These are phyloP conservation scores for Callyntrura guangdongensis DNA, from an alignment of 2,888 invertebrate genomes.

Conservation along the genomic window DNA sequence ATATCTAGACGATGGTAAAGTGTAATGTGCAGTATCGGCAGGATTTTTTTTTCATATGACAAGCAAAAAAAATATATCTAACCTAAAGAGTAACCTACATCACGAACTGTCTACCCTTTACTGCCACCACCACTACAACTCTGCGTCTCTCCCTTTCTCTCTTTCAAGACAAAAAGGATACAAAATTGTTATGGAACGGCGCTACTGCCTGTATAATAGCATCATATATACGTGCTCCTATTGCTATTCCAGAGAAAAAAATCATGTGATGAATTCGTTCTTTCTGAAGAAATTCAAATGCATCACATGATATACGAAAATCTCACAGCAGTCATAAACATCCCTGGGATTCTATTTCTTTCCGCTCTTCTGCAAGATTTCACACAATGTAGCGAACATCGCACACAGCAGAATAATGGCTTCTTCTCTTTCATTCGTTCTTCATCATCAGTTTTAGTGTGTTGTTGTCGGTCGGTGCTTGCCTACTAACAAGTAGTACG, in stretches of 20 bases:
- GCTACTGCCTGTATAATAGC: neutral
- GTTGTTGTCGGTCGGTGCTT: neutral
- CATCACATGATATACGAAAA: neutral
- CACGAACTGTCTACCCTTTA: neutral
- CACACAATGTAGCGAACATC: constrained; percentile 69
- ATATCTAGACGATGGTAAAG: too few relatives aligned
- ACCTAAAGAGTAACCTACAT: too few relatives aligned
- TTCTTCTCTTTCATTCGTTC: constrained; percentile 8
- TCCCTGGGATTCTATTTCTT: constrained; percentile 27
- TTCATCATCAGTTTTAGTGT: constrained; percentile 10
- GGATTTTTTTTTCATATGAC: too few relatives aligned
- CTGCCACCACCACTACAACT: neutral
- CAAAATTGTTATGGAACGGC: constrained; percentile 4
- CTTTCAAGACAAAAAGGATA: neutral
- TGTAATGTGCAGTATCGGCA: too few relatives aligned
- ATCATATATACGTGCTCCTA: neutral
- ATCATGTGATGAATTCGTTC: constrained; percentile 18
- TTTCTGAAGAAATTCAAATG: constrained; percentile 15
- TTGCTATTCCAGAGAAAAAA: neutral
- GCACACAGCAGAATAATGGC: neutral
- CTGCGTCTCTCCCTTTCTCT: too few relatives aligned
- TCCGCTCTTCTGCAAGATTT: constrained; percentile 69
- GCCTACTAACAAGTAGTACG: neutral
- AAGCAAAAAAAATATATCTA: too few relatives aligned
- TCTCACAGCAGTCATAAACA: constrained; percentile 69